Percentiles rank a stretch among this genome's conserved stretches.
These are phyloP conservation scores for Drosophila orena DNA, from an alignment of 1,140 invertebrate genomes.

Conservation along the genomic window DNA sequence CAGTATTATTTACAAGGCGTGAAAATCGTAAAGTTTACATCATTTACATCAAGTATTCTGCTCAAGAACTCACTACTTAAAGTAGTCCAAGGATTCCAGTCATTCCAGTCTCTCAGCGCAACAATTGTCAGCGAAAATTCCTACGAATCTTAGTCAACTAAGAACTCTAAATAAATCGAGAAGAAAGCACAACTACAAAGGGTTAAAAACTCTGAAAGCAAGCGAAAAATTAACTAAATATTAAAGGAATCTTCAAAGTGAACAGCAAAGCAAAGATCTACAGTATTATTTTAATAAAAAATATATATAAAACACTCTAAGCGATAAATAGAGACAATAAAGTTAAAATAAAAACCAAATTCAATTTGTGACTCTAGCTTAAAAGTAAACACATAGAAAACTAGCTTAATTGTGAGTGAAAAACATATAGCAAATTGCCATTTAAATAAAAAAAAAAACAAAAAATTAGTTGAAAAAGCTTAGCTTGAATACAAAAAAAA, in stretches of 20 bases:
- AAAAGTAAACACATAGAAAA: conserved; percentile 22
- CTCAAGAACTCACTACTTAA: conserved; percentile 50
- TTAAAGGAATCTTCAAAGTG: conserved; percentile 16
- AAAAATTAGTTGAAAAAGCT: conserved; percentile 48
- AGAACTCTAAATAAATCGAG: conserved; percentile 15
- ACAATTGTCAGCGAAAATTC: conserved; percentile 50
- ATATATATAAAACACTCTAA: conserved; percentile 34
- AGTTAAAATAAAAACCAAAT: conserved; percentile 34
- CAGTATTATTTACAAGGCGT: conserved; percentile 51
- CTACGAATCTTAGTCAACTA: conserved; percentile 28
- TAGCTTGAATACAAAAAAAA: conserved; percentile 48
- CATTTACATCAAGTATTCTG: conserved; percentile 27
- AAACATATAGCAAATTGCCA: conserved; percentile 45
- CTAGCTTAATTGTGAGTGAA: conserved; percentile 41
- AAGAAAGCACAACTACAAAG: conserved; percentile 11
- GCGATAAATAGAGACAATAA: conserved; percentile 59
- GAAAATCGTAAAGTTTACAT: conserved; percentile 21
- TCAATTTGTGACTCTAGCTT: conserved; percentile 47
- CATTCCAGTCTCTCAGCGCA: conserved; percentile 42
- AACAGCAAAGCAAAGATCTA: conserved; percentile 43
- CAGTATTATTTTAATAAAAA: conserved; percentile 54
- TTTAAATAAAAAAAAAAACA: conserved; percentile 24
- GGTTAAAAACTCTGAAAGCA: conserved; percentile 53
- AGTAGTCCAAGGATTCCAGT: conserved; percentile 41
- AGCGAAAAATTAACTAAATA: conserved; percentile 14